Evolutionary conservation across 1,140 invertebrate genomes (phyloP).

Genomic region (Drosophila murphyi): DNA sequence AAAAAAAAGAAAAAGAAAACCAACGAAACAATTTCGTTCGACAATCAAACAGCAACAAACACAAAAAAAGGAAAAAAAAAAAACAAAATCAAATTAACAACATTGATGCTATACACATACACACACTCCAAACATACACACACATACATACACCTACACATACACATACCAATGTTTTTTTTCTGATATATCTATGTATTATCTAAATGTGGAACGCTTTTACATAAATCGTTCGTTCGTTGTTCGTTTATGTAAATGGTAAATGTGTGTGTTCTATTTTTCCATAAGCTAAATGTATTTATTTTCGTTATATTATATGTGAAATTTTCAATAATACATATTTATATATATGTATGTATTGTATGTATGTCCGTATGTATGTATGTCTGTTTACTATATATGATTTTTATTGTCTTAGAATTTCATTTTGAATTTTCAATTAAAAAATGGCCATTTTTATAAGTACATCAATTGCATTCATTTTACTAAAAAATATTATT

Average conservation of each 20-base stretch:
- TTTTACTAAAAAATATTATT: background rate
- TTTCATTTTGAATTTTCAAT: slow-evolving; percentile 31
- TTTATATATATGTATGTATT: slow-evolving; percentile 37
- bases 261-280: slow-evolving; percentile 82
- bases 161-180: slow-evolving; percentile 53
- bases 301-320: slow-evolving; percentile 40
- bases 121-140: slow-evolving; percentile 23
- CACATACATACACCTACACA: slow-evolving; percentile 30
- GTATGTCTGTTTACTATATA: slow-evolving; percentile 35
- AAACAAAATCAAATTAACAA: slow-evolving; percentile 64
- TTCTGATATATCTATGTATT: slow-evolving; percentile 78
- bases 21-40: slow-evolving; percentile 40
- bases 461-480: slow-evolving; percentile 15
- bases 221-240: slow-evolving; percentile 84
- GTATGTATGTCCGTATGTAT: slow-evolving; percentile 37
- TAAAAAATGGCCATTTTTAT: slow-evolving; percentile 4
- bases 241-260: slow-evolving; percentile 84
- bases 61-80: slow-evolving; percentile 32
- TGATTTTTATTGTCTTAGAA: slow-evolving; percentile 42
- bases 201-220: slow-evolving; percentile 84
- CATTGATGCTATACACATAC: slow-evolving; percentile 52
- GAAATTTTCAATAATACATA: slow-evolving; percentile 42
- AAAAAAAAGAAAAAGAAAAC: slow-evolving; percentile 37
- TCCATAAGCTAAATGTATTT: slow-evolving; percentile 71
- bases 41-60: slow-evolving; percentile 28